Conservation (phyloP, 1,140 invertebrate genomes). For the Drosophila nigromelanica region DNA sequence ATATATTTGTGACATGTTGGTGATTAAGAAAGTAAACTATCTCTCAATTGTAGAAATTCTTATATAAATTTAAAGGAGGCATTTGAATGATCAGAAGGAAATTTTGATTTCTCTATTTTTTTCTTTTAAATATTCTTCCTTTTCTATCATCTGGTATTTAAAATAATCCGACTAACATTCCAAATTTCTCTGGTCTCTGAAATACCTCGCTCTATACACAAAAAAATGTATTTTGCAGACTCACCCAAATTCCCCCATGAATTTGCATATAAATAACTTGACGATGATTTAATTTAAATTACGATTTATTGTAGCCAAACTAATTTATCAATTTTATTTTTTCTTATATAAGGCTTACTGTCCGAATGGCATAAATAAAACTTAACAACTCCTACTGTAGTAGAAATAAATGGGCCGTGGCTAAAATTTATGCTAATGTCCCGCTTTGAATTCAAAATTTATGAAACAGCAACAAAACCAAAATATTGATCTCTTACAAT, state of each 20-base stretch:
- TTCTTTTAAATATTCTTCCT: no score
- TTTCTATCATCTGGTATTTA: no score
- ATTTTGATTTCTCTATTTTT: no score
- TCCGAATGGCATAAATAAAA: constrained; percentile 51
- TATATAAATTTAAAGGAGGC: no score
- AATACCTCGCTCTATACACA: no score
- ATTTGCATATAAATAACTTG: constrained; percentile 56
- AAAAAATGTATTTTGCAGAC: background rate
- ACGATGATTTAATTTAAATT: constrained; percentile 66
- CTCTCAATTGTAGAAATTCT: no score
- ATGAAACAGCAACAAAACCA: constrained; percentile 48
- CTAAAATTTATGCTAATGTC: constrained; percentile 55
- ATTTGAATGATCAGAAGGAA: no score
- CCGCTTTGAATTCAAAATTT: constrained; percentile 63
- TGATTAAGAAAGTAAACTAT: no score
- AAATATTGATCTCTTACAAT: constrained; percentile 49
- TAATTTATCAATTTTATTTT: constrained; percentile 66
- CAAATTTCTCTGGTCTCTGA: no score
- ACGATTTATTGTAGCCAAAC: constrained; percentile 68
- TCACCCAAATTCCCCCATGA: constrained; percentile 17
- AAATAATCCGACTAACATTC: background rate
- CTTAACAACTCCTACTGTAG: constrained; percentile 64
- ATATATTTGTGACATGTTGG: no score
- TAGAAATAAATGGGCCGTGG: constrained; percentile 19
- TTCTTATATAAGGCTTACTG: constrained; percentile 34